Conservation (phyloP, 2,113 vertebrate species). For the Acrocephalus arundinaceus region DNA sequence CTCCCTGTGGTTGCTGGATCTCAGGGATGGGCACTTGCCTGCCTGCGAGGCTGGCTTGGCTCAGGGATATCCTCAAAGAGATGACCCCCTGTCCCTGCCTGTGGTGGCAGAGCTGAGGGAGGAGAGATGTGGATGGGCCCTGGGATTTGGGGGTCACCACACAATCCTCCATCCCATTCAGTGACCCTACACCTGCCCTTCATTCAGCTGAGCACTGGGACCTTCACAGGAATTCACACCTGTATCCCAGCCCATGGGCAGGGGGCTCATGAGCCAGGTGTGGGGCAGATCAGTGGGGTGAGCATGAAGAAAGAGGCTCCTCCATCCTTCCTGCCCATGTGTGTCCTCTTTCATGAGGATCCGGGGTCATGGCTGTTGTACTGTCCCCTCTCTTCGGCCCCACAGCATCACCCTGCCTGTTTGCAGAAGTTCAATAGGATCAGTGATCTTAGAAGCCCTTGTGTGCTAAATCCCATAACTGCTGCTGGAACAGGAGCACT, state of each 20-base stretch:
- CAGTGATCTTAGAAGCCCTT: not conserved
- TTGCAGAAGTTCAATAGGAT: not conserved
- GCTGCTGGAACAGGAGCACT: not conserved
- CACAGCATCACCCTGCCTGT: not conserved
- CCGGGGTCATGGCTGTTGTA: accelerated
- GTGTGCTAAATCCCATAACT: not conserved
- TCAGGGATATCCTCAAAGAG: accelerated
- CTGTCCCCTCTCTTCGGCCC: not conserved
- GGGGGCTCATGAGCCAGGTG: accelerated
- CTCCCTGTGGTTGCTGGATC: accelerated
- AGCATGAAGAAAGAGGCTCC: accelerated
- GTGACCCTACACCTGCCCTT: accelerated
- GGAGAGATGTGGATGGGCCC: not conserved
- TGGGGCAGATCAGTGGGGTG: accelerated
- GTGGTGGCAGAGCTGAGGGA: accelerated
- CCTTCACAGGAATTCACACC: accelerated
- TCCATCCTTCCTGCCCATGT: too few relatives aligned
- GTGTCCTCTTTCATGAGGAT: accelerated
- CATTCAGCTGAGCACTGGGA: accelerated
- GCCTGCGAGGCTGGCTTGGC: accelerated
- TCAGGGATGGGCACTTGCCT: too few relatives aligned
- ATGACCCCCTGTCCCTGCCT: not conserved
- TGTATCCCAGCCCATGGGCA: accelerated
- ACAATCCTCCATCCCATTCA: not conserved
- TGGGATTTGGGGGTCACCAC: not conserved